These are phyloP conservation scores for Sebastes nivosus DNA, from an alignment of 2,797 vertebrate species.

Conservation along the genomic window DNA sequence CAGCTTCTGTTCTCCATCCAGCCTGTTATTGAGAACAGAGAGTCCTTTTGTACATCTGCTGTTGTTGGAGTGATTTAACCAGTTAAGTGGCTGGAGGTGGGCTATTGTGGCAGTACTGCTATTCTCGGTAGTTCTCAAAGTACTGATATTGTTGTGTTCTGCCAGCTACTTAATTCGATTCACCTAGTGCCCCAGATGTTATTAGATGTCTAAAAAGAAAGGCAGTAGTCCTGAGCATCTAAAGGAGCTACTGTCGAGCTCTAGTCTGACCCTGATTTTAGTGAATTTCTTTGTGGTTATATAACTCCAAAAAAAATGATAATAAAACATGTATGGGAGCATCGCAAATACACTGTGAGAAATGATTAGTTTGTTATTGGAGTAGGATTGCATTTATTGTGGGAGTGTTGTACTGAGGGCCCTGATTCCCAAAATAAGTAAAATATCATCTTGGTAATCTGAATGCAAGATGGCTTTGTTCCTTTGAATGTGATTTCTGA, in stretches of 20 bases:
- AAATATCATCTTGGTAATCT: conserved; percentile 14
- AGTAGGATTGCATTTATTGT: conserved; percentile 14
- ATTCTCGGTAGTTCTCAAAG: conserved; percentile 19
- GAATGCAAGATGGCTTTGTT: conserved; percentile 19
- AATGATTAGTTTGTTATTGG: neutral
- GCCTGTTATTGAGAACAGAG: conserved; percentile 59
- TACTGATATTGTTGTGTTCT: conserved; percentile 4
- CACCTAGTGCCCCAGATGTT: conserved; percentile 1
- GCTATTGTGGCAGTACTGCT: conserved; percentile 16
- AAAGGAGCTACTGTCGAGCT: neutral
- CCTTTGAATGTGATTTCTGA: conserved; percentile 28
- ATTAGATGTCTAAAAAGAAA: conserved; percentile 1
- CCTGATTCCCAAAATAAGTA: conserved; percentile 24
- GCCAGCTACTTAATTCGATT: neutral
- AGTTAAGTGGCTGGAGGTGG: conserved; percentile 42
- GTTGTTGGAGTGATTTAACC: conserved; percentile 61
- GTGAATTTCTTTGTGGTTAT: neutral
- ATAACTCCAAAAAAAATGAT: neutral
- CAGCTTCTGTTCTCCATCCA: conserved; percentile 48
- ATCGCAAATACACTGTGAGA: neutral
- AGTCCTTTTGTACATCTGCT: conserved; percentile 62
- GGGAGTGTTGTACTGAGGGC: conserved; percentile 1
- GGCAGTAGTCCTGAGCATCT: neutral
- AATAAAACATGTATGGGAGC: neutral
- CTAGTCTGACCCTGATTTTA: neutral